Evolutionary conservation across 1,140 invertebrate genomes (phyloP), one percentile per base, ranked within the genome.

Genomic region (Lepidurus apus): DNA sequence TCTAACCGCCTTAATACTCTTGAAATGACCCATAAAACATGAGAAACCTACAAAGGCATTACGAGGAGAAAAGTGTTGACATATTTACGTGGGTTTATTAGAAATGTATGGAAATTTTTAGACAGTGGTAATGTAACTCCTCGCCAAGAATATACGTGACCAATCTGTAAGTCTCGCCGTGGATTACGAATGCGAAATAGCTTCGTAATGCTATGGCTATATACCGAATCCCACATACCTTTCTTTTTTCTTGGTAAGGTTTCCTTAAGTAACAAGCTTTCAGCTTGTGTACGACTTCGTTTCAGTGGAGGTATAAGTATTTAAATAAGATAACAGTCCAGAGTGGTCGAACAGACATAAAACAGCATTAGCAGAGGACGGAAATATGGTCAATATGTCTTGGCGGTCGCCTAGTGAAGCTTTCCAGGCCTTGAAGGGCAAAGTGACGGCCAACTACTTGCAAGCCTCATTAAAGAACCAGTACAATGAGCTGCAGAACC

Each of bases 261-360:
- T 65, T 65, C 53, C 21, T 65, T 65, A 21, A 65, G 53, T 65
- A 65, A 65, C 53, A 65, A 65, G 53, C 53, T 65, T 65, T n/a
- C 17, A n/a, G 53, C 21, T 65, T 65, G 8, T 65, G 53, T 65
- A 65, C 0, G 53, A 21, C 53, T 65, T 65, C 53, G 53, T 13
- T 21, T 65, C 53, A 34, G 34, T 34, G 34, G 34, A 3, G 3
- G 34, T 65, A n/a, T 65, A 13, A 7, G 53, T 65, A 65, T 65
- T 0, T 65, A 21, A 65, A 65, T 65, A 65, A 65, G 53, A n/a
- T n/a, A 65, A 21, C 17, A 65, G 53, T n/a, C 17, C 53, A 17
- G 21, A 65, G 53, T 65, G 13, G 17, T 65, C 5, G 53, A 65
- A 13, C 17, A 47, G 53, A 65, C 53, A 65, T 21, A 21, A 0